Evolutionary conservation across 2,113 vertebrate species (phyloP).

Genomic region (Ascaphus truei): DNA sequence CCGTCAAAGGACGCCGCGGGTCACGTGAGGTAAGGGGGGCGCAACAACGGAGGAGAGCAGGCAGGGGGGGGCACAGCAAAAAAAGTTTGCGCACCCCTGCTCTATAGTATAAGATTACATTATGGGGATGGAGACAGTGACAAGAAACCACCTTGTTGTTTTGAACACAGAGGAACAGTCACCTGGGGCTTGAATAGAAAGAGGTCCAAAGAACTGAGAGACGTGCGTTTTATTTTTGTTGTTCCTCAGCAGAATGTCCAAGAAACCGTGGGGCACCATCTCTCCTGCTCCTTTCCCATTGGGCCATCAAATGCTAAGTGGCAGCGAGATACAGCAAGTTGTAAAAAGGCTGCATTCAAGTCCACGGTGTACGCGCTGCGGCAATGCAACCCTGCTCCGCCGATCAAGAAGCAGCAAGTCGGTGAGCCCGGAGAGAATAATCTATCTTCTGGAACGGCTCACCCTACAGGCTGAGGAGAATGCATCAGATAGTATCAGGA

Average conservation of each 20-base stretch:
- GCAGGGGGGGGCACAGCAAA: no score
- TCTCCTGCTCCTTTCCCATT: background rate
- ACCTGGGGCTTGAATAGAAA: no score
- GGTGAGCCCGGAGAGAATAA: background rate
- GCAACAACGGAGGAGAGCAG: no score
- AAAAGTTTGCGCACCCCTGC: no score
- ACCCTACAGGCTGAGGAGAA: background rate
- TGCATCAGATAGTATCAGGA: background rate
- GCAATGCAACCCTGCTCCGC: background rate
- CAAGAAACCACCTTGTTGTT: no score
- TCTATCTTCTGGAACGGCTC: background rate
- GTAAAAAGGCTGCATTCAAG: conserved; percentile 3
- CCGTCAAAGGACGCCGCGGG: no score
- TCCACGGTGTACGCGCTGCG: background rate
- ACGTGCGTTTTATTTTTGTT: no score
- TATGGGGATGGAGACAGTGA: no score
- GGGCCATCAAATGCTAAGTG: background rate
- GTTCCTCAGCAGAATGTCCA: background rate
- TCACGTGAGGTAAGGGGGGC: no score
- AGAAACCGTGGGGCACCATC: conserved; percentile 18
- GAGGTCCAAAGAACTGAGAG: no score
- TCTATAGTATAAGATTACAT: no score
- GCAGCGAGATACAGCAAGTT: background rate
- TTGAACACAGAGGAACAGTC: no score
- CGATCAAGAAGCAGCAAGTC: background rate